These are phyloP conservation scores for Teleogryllus occipitalis DNA, from an alignment of 1,140 invertebrate species.

Conservation along the genomic window DNA sequence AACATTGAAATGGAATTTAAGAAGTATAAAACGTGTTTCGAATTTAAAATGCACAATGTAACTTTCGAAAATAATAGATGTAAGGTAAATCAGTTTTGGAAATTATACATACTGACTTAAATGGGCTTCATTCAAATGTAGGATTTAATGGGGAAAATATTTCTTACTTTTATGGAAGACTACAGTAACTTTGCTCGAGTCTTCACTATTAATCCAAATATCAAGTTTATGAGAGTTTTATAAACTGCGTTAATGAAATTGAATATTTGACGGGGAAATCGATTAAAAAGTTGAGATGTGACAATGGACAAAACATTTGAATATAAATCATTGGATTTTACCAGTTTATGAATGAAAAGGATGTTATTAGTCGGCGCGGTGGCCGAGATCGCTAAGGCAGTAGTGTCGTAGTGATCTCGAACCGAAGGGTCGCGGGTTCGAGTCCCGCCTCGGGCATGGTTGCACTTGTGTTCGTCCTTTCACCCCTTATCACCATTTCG, in stretches of 20 bases:
- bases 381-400: too few species aligned
- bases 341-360: slow-evolving; percentile 26
- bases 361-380: too few species aligned
- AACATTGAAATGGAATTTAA: too few species aligned
- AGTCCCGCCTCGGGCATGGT: too few species aligned
- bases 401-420: too few species aligned
- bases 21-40: slow-evolving; percentile 28
- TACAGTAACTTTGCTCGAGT: slow-evolving; percentile 33
- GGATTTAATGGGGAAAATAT: slow-evolving; percentile 19
- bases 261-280: slow-evolving; percentile 29
- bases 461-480: too few species aligned
- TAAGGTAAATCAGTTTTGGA: slow-evolving; percentile 31
- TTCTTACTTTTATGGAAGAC: slow-evolving; percentile 31
- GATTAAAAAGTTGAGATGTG: slow-evolving; percentile 33
- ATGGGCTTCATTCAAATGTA: slow-evolving; percentile 32
- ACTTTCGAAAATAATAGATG: slow-evolving; percentile 35
- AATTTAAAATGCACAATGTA: slow-evolving; percentile 32
- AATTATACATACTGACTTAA: slow-evolving; percentile 32
- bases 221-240: slow-evolving; percentile 28
- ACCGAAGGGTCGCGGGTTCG: too few species aligned
- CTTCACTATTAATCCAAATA: slow-evolving; percentile 32
- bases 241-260: slow-evolving; percentile 25
- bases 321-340: slow-evolving; percentile 26
- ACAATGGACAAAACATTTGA: slow-evolving; percentile 37
- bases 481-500: too few species aligned